Percentiles rank a stretch among this genome's conserved stretches.
These are phyloP conservation scores for Porites rus DNA, from an alignment of 92 coral and sea anemone genomes.

Conservation along the genomic window DNA sequence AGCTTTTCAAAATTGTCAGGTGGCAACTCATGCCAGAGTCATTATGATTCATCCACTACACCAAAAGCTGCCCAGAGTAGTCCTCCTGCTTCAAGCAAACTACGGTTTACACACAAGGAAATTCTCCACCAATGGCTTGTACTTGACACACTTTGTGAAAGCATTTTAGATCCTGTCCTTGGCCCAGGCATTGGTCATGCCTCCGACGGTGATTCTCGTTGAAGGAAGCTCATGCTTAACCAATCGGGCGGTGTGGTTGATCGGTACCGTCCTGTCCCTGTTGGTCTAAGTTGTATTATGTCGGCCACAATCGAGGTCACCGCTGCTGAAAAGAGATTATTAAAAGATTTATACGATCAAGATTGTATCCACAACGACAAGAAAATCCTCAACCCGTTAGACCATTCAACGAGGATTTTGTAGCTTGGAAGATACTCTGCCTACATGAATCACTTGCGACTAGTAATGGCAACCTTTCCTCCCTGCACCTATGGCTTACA, in stretches of 20 bases:
- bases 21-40: slow-evolving; percentile 71
- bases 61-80: slow-evolving; percentile 57
- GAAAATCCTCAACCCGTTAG: slow-evolving; percentile 56
- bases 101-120: slow-evolving; percentile 68
- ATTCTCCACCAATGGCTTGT: slow-evolving; percentile 69
- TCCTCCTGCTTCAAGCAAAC: slow-evolving; percentile 64
- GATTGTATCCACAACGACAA: slow-evolving; percentile 61
- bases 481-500: slow-evolving; percentile 35
- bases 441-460: slow-evolving; percentile 54
- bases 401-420: slow-evolving; percentile 57
- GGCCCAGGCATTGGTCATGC: slow-evolving; percentile 73
- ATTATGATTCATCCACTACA: slow-evolving; percentile 69
- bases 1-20: slow-evolving; percentile 58
- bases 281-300: slow-evolving; percentile 47
- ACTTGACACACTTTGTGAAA: slow-evolving; percentile 54
- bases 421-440: slow-evolving; percentile 56
- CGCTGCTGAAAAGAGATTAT: slow-evolving; percentile 42
- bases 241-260: slow-evolving; percentile 21
- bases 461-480: slow-evolving; percentile 44
- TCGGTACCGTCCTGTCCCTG: slow-evolving; percentile 46
- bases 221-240: slow-evolving; percentile 54
- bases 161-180: slow-evolving; percentile 63
- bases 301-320: slow-evolving; percentile 49
- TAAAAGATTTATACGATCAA: slow-evolving; percentile 53
- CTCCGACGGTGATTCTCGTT: slow-evolving; percentile 56